Evolutionary conservation across 2,888 invertebrate species (phyloP).

Genomic region (Lasioglossum villosulum): DNA sequence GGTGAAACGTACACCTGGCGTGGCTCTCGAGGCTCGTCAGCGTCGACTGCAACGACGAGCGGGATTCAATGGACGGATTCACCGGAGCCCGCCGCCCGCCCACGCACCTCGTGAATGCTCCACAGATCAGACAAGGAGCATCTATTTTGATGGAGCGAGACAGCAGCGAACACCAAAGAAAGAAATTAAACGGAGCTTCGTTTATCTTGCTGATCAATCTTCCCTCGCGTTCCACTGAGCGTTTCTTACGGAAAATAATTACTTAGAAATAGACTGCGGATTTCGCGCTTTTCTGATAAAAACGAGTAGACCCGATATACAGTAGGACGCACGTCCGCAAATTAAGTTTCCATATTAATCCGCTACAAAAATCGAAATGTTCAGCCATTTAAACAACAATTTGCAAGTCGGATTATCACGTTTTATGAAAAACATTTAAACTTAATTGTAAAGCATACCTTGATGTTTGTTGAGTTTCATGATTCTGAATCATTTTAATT

Average conservation of each 20-base stretch:
- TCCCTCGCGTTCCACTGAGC: neutral
- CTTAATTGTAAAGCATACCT: too few relatives aligned
- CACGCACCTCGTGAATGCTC: neutral
- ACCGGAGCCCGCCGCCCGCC: neutral
- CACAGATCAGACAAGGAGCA: neutral
- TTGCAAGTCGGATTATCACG: neutral
- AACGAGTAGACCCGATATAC: too few relatives aligned
- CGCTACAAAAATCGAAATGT: neutral
- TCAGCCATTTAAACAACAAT: neutral
- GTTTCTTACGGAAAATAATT: neutral
- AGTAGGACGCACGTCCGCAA: neutral
- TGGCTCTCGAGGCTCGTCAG: conserved; percentile 41
- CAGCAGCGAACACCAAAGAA: neutral
- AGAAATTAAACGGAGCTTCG: conserved; percentile 6
- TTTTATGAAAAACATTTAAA: too few relatives aligned
- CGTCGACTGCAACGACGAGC: conserved; percentile 42
- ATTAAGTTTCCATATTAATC: neutral
- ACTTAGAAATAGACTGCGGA: neutral
- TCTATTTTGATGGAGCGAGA: neutral
- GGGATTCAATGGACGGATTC: conserved; percentile 44
- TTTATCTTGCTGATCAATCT: neutral
- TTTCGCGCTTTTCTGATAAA: neutral
- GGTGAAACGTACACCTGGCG: conserved; percentile 36
- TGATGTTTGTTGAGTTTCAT: too few relatives aligned
- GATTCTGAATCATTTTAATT: neutral